Evolutionary conservation across 2,888 invertebrate genomes (phyloP).

Genomic region (Hanleya hanleyi): DNA sequence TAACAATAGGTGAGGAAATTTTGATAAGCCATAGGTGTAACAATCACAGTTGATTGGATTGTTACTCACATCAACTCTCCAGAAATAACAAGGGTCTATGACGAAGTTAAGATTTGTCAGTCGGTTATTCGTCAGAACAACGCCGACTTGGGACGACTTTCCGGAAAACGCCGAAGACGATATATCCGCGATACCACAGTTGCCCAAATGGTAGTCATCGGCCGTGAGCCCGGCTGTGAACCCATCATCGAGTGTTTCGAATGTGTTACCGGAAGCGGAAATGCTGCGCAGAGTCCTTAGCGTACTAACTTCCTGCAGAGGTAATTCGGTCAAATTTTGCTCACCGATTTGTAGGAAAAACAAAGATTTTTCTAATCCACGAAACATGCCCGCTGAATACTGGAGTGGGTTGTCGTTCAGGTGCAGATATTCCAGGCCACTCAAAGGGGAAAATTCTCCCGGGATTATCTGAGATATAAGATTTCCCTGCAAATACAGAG

Average conservation of each 20-base stretch:
- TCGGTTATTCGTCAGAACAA: not conserved
- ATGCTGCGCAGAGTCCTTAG: not conserved
- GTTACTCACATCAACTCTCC: not conserved
- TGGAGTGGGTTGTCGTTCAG: not conserved
- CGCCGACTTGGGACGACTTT: not conserved
- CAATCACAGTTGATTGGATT: slow-evolving; percentile 1
- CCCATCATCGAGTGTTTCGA: not conserved
- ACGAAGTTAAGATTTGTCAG: not conserved
- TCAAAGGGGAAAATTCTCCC: not conserved
- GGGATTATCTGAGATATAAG: not conserved
- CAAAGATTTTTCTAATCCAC: not conserved
- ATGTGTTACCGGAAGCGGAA: not conserved
- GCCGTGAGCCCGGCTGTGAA: not conserved
- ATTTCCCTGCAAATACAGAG: not conserved
- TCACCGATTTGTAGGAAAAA: not conserved
- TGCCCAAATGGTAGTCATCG: not conserved
- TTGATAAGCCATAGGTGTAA: not conserved
- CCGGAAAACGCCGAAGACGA: not conserved
- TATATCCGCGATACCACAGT: not conserved
- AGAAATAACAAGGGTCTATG: not conserved
- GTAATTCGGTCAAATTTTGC: not conserved
- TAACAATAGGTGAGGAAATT: not conserved
- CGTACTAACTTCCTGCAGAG: not conserved
- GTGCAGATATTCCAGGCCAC: not conserved
- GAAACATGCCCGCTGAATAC: not conserved